Evolutionary conservation across 1,140 invertebrate species (phyloP).

Genomic region (Aplysia californica): DNA sequence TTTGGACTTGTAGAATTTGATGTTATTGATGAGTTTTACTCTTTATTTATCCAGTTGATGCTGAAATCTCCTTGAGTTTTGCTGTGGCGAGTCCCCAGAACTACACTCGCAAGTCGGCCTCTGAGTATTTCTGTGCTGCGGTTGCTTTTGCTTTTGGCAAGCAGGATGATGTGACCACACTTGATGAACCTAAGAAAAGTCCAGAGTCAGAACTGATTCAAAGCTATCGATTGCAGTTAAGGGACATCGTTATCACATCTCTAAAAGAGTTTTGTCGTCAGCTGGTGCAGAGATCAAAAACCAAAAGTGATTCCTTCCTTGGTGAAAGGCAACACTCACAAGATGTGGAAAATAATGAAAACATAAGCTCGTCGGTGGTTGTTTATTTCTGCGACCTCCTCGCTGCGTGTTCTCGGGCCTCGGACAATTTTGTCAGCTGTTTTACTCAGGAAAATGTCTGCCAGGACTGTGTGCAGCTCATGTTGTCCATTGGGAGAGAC

Average conservation of each 20-base stretch:
- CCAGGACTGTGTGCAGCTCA: no score
- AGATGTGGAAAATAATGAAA: no score
- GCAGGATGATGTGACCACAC: background rate
- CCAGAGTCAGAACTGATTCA: background rate
- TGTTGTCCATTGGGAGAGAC: no score
- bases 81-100: constrained; percentile 8
- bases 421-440: no score
- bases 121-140: background rate
- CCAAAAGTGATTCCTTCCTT: no score
- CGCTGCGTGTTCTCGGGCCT: no score
- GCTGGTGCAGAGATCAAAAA: background rate
- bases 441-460: no score
- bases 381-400: no score
- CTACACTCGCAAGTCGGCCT: constrained; percentile 19
- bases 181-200: background rate
- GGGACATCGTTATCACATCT: background rate
- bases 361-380: no score
- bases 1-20: no score
- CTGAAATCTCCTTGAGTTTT: background rate
- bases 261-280: background rate
- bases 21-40: background rate
- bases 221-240: background rate
- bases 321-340: no score
- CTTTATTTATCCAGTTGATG: constrained; percentile 10
- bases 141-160: background rate